Conservation (phyloP, 2,888 invertebrate genomes). For the Drosophila mayaguana region DNA sequence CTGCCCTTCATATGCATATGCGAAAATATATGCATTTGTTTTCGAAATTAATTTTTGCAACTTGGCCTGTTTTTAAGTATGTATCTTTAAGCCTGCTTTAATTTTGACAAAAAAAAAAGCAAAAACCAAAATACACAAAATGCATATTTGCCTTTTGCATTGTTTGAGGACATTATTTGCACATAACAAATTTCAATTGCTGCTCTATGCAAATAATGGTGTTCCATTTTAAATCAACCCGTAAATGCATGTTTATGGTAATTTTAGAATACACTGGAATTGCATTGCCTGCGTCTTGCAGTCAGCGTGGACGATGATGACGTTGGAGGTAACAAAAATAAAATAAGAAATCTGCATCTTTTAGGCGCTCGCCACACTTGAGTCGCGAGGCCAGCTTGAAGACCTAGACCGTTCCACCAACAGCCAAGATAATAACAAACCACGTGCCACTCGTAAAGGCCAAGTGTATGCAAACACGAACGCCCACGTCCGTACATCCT, state of each 20-base stretch:
- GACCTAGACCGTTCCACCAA: constrained; percentile 38
- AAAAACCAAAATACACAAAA: not conserved
- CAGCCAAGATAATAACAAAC: constrained; percentile 38
- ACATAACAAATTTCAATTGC: not conserved
- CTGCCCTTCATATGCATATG: constrained; percentile 11
- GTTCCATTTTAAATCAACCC: constrained; percentile 6
- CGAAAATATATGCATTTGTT: constrained; percentile 32
- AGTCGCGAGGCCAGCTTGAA: constrained; percentile 52
- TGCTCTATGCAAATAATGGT: not conserved
- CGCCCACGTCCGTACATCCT: constrained; percentile 36
- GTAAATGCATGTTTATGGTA: constrained; percentile 4
- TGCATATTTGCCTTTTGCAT: constrained; percentile 3
- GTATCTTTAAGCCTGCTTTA: not conserved
- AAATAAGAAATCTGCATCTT: constrained; percentile 22
- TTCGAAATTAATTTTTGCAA: constrained; percentile 25
- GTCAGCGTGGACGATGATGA: constrained; percentile 13
- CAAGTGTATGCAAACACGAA: constrained; percentile 61
- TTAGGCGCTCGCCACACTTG: constrained; percentile 33
- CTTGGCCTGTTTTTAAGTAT: not conserved
- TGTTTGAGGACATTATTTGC: constrained; percentile 18
- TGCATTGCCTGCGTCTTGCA: not conserved
- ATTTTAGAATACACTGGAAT: not conserved
- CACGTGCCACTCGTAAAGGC: constrained; percentile 64
- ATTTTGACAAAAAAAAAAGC: not conserved
- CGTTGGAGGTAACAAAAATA: constrained; percentile 3